These are phyloP conservation scores for Apomyelois bistriatella DNA, from an alignment of 2,888 invertebrate species.

Conservation along the genomic window DNA sequence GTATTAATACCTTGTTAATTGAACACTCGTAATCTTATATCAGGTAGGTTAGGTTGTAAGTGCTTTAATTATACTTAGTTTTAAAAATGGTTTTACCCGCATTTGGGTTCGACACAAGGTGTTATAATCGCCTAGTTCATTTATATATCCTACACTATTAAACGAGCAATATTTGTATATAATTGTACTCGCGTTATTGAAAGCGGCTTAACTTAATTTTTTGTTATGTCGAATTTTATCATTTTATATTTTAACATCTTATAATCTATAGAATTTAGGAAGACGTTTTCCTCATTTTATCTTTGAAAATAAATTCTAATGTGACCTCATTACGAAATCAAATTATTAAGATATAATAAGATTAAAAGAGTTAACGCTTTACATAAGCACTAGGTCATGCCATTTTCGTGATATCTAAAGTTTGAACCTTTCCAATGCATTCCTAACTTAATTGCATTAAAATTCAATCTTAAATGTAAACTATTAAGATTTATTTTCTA, in stretches of 20 bases:
- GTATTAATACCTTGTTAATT: constrained; percentile 19
- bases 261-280: no score
- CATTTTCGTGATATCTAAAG: constrained; percentile 12
- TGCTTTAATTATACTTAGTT: neutral
- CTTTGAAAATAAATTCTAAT: neutral
- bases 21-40: constrained; percentile 19
- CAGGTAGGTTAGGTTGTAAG: neutral
- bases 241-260: no score
- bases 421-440: constrained; percentile 4
- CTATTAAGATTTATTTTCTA: constrained; percentile 20
- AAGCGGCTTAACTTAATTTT: no score
- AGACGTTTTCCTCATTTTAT: no score
- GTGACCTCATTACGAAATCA: constrained; percentile 7
- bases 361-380: constrained; percentile 2
- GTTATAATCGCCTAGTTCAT: no score
- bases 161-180: no score
- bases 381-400: constrained; percentile 10
- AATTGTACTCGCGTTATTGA: no score
- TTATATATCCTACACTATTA: no score
- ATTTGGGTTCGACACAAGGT: no score
- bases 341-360: constrained; percentile 1
- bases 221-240: no score
- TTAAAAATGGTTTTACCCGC: no score
- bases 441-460: neutral
- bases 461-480: neutral